Conservation (phyloP, 2,113 vertebrate genomes). For the Cavia aperea region DNA sequence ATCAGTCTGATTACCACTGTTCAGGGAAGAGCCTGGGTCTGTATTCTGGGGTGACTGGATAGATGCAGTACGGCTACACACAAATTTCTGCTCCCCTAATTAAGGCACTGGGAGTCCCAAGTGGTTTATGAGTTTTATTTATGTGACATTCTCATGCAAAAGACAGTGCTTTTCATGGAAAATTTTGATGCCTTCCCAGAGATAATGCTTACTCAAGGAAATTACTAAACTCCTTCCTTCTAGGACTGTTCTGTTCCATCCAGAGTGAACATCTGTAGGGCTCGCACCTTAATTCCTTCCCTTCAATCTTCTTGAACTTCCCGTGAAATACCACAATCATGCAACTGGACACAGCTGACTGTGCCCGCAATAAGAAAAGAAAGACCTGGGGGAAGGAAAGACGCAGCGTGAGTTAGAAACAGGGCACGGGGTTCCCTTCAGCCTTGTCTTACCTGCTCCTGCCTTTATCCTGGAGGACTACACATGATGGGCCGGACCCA, state of each 20-base stretch:
- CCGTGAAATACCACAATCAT: background rate
- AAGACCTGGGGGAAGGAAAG: background rate
- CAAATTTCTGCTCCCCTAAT: background rate
- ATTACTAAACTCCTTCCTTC: background rate
- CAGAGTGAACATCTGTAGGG: background rate
- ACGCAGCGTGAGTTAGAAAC: background rate
- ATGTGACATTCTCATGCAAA: background rate
- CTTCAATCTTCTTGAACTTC: background rate
- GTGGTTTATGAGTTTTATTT: background rate
- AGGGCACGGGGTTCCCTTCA: background rate
- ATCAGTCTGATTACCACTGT: background rate
- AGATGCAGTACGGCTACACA: background rate
- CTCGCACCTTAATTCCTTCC: background rate
- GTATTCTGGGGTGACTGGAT: background rate
- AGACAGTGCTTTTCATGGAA: background rate
- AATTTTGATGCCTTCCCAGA: background rate
- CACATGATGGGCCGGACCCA: background rate
- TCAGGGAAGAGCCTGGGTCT: background rate
- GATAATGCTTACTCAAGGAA: background rate
- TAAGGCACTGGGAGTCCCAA: background rate
- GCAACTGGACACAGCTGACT: background rate
- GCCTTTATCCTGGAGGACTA: background rate
- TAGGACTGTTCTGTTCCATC: fast-evolving
- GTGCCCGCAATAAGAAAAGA: background rate
- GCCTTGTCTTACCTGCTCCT: background rate